Percentiles rank a stretch among this genome's conserved stretches.
These are phyloP conservation scores for Euthynnus affinis DNA, from an alignment of 2,797 vertebrate species.

Conservation along the genomic window DNA sequence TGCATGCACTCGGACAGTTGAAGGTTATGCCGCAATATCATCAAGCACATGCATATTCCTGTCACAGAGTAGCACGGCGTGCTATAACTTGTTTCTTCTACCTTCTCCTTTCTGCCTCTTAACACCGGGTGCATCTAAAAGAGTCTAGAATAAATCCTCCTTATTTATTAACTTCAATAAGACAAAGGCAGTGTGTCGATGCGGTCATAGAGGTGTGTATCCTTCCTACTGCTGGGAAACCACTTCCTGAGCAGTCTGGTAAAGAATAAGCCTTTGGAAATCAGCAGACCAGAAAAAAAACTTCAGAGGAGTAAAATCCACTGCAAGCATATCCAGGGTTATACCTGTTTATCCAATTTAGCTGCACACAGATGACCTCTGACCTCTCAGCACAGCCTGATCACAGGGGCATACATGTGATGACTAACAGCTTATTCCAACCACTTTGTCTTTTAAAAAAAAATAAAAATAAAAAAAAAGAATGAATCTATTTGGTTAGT, in stretches of 20 bases:
- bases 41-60: neutral
- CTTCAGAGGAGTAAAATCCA: slow-evolving; percentile 44
- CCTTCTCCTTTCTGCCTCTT: neutral
- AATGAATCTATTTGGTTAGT: neutral
- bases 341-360: slow-evolving; percentile 55
- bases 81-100: neutral
- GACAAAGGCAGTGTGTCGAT: neutral
- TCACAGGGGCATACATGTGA: slow-evolving; percentile 45
- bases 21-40: neutral
- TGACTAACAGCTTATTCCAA: slow-evolving; percentile 3
- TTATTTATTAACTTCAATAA: neutral
- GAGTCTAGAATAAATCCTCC: neutral
- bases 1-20: neutral
- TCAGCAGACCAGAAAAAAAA: slow-evolving; percentile 52
- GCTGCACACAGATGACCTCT: slow-evolving; percentile 52
- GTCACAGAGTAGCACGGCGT: neutral
- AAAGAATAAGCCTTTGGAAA: slow-evolving; percentile 19
- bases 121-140: neutral
- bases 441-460: slow-evolving; percentile 2
- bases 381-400: slow-evolving; percentile 45
- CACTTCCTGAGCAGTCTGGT: slow-evolving; percentile 12
- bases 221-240: slow-evolving; percentile 32
- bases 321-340: slow-evolving; percentile 16
- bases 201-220: neutral
- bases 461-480: neutral